Evolutionary conservation across 2,888 invertebrate species (phyloP), one percentile per base, ranked within the genome.

Genomic region (Choreutis nemorana): DNA sequence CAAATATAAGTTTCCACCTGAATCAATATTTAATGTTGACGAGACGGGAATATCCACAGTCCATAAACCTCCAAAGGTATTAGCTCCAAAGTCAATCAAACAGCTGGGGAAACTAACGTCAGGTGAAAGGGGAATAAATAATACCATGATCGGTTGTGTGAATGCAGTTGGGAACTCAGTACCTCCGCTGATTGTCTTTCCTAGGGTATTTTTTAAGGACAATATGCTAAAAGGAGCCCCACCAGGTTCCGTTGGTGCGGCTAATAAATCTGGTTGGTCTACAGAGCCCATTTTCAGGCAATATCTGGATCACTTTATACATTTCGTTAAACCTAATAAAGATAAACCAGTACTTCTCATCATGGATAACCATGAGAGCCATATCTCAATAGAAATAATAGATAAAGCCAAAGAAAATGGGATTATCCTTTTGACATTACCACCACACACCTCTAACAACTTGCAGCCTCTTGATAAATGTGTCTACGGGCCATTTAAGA

Each of bases 401-500:
- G 32, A 26, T 27, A 6, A 35, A 16, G 35, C 37, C 8, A 37
- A 35, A 40, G 35, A 34, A 20, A 35, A 35, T 35, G 35, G 35
- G 21, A 32, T 39, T 2, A 29, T 21, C 11, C 30, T 36, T 13
- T n/a, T 33, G 11, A 50, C 55, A 14, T 42, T 59, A 33, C 52
- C 50, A 11, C 53, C 52, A 9, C 52, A 55, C 28, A 49, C 45
- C 28, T 39, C 40, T 11, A 48, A 55, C 29, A 41, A 45, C 26
- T 29, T 51, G 28, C 51, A 58, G 39, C 55, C 51, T 28, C 26
- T 53, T 14, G 50, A 45, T 27, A 31, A 34, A n/a, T 23, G 42
- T 21, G 43, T 54, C n/a, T 49, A 44, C 38, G 41, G 44, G 21
- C 45, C 50, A 4, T 40, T 35, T 11, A 35, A 37, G 26, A 36